phyloP scores from a whole-genome alignment of 1,140 invertebrate genomes.

The Sarcophaga peregrina region DNA sequence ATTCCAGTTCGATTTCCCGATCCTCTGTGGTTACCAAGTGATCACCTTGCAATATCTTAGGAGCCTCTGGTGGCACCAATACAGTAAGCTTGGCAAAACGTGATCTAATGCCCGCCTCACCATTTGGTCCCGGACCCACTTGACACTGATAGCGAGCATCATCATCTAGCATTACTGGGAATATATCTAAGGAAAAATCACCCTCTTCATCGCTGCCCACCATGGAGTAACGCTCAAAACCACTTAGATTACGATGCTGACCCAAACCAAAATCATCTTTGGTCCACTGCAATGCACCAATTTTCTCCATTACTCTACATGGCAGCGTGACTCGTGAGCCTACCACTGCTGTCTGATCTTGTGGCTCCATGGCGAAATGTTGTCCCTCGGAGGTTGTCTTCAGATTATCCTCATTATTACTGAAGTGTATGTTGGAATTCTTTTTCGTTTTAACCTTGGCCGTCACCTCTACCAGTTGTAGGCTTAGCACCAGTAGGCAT shows the following conservation, averaged over 20 bases:
- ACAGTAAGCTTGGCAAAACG: conserved; percentile 77
- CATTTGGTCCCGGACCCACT: conserved; percentile 75
- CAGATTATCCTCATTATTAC: conserved; percentile 35
- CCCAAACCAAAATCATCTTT: conserved; percentile 86
- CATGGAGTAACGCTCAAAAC: conserved; percentile 85
- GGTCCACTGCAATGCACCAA: conserved; percentile 85
- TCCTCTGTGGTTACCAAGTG: conserved; percentile 79
- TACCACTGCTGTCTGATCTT: conserved; percentile 80
- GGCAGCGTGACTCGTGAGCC: conserved; percentile 77
- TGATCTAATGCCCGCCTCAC: conserved; percentile 74
- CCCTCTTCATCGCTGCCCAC: conserved; percentile 84
- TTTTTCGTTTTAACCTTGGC: conserved; percentile 37
- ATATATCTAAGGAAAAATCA: conserved; percentile 79
- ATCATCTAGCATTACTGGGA: conserved; percentile 80
- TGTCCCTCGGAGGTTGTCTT: conserved; percentile 60
- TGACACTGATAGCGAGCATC: conserved; percentile 83
- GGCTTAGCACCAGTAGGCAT: conserved; percentile 15
- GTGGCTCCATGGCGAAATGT: conserved; percentile 85
- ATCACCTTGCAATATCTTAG: conserved; percentile 78
- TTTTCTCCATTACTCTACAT: conserved; percentile 79
- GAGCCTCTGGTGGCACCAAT: conserved; percentile 80
- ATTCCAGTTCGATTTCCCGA: conserved; percentile 80
- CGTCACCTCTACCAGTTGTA: conserved; percentile 12
- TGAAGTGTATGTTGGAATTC: conserved; percentile 32
- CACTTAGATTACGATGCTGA: conserved; percentile 78